phyloP scores from a whole-genome alignment of 2,797 vertebrate species.

The Poeciliopsis gracilis region DNA sequence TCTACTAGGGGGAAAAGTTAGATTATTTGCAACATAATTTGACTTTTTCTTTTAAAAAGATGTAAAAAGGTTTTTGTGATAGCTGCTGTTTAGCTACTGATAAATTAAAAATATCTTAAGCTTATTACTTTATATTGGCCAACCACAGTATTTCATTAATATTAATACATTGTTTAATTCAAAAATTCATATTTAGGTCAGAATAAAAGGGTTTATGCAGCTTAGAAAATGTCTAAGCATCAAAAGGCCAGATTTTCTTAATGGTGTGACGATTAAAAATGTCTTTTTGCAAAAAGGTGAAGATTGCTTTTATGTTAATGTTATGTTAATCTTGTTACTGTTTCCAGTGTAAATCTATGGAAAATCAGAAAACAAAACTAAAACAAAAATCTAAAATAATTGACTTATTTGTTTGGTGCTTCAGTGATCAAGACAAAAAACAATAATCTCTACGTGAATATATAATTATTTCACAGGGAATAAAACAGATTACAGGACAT shows the following conservation, averaged over 20 bases:
- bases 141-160: neutral
- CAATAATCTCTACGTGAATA: neutral
- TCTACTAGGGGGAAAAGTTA: no score
- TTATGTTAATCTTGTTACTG: neutral
- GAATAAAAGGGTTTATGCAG: neutral
- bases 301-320: neutral
- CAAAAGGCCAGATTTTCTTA: neutral
- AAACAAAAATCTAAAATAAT: neutral
- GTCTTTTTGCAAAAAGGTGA: neutral
- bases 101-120: no score
- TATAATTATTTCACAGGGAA: neutral
- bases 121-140: neutral
- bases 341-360: neutral
- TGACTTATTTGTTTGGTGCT: neutral
- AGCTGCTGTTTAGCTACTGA: no score
- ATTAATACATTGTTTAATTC: neutral
- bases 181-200: neutral
- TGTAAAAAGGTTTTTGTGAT: no score
- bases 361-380: neutral
- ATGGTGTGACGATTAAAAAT: neutral
- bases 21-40: no score
- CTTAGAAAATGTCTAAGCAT: neutral
- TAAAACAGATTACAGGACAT: constrained; percentile 5
- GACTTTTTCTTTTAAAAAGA: no score
- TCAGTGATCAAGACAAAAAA: neutral